Evolutionary conservation across 2,888 invertebrate species (phyloP).

Genomic region (Lasioglossum figueresi): DNA sequence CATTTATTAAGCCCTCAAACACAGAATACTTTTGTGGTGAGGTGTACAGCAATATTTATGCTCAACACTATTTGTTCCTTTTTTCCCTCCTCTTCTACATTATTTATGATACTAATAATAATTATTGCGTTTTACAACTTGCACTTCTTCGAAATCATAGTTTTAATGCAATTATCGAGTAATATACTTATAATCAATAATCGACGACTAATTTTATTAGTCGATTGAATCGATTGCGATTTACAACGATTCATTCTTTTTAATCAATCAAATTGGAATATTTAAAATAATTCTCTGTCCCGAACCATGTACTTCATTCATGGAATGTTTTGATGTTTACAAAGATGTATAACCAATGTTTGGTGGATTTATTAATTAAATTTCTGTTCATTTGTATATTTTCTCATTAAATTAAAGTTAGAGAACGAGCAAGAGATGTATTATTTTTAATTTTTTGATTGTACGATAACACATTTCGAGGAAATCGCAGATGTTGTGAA

Average conservation of each 20-base stretch:
- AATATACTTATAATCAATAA: not conserved
- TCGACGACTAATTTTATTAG: not conserved
- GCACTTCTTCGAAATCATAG: constrained; percentile 2
- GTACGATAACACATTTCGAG: not conserved
- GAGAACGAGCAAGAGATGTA: not conserved
- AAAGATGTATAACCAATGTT: not conserved
- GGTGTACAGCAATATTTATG: not conserved
- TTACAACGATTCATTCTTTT: not conserved
- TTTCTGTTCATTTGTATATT: not conserved
- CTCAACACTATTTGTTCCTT: not conserved
- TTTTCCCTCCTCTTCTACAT: not conserved
- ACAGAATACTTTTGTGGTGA: not conserved
- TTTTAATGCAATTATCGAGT: not conserved
- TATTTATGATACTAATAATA: constrained; percentile 10
- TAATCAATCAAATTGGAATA: not conserved
- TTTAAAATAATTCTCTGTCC: not conserved
- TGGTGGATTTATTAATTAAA: not conserved
- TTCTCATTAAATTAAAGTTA: not conserved
- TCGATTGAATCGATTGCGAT: not conserved
- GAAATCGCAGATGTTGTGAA: not conserved
- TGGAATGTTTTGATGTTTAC: constrained; percentile 5
- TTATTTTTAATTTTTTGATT: not conserved
- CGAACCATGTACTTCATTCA: not conserved
- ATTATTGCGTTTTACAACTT: not conserved
- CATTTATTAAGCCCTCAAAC: not conserved